Percentiles rank a stretch among this genome's conserved stretches.
phyloP scores from a whole-genome alignment of 2,797 vertebrate species.

The Falco concolor region DNA sequence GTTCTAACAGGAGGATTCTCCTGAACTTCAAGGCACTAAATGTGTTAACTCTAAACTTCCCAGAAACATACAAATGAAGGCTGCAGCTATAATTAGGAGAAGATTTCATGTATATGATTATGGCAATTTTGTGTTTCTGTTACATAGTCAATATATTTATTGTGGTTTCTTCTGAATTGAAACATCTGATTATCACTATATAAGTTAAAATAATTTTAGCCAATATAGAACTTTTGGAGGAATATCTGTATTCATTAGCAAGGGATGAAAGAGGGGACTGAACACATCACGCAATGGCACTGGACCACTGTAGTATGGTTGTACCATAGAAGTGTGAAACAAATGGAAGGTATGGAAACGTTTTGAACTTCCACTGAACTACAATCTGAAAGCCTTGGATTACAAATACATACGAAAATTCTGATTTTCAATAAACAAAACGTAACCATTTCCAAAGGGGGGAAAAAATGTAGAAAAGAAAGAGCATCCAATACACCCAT shows the following conservation, averaged over 20 bases:
- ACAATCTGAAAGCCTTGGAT: background rate
- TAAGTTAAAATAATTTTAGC: background rate
- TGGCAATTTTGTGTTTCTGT: background rate
- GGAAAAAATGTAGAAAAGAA: background rate
- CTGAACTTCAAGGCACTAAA: background rate
- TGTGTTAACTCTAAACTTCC: background rate
- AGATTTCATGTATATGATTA: background rate
- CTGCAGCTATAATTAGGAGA: background rate
- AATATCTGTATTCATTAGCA: background rate
- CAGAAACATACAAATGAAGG: background rate
- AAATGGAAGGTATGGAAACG: background rate
- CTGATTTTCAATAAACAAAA: background rate
- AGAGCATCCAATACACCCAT: background rate
- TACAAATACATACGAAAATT: background rate
- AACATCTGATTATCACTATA: background rate
- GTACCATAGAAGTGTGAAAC: background rate
- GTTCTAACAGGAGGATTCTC: background rate
- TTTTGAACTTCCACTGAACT: background rate
- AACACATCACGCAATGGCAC: background rate
- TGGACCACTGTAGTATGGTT: background rate
- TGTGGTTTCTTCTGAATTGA: background rate
- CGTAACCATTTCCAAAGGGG: background rate
- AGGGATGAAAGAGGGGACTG: background rate
- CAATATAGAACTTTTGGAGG: background rate
- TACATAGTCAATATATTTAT: background rate